Evolutionary conservation across 1,140 invertebrate genomes (phyloP), one percentile per base, ranked within the genome.

Genomic region (Coboldia fuscipes): DNA sequence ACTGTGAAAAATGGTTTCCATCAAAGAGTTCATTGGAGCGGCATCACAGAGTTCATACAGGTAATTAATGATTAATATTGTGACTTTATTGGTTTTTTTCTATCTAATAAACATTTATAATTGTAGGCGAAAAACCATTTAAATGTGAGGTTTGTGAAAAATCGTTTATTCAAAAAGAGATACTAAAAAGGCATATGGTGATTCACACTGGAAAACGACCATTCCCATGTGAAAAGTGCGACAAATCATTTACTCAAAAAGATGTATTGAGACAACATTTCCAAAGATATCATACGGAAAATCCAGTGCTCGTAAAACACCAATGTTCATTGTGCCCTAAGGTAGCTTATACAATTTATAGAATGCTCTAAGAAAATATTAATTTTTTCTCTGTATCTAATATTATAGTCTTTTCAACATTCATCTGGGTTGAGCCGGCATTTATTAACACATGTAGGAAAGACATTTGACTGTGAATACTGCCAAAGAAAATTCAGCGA

Each of bases 131-230:
- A 43, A 72, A 78, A 44, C 81, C 81, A 3, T 80, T 70, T 46
- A 63, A 66, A 24, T 86, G 82, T 49, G 62, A 65, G 6, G 59
- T 68, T 20, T 88, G 83, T 50, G 61, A 63, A 7, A 68, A 72
- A 16, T 59, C 65, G 19, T 88, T 84, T 48, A 69, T 77, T 2
- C 72, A 83, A 48, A 70, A 76, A 33, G 79, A 81, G 49, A 79
- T 85, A 40, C 61, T 88, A 12, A 63, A 75, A 19, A 66, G 82
- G 0, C 85, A 92, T 55, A 65, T 80, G 41, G 71, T 83, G 50
- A 77, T 75, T n/a, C 84, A 92, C 45, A 78, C 75, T 1, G 82
- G 84, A 7, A 66, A 74, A 40, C 78, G 80, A 46, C 84, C 83
- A 1, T 80, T 76, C 55, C 68, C 70, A 44, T 86, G 82, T 48